A percentile compares a stretch with the other conserved stretches of the same genome.
phyloP scores from a whole-genome alignment of 2,113 vertebrate species.

The Solea senegalensis region DNA sequence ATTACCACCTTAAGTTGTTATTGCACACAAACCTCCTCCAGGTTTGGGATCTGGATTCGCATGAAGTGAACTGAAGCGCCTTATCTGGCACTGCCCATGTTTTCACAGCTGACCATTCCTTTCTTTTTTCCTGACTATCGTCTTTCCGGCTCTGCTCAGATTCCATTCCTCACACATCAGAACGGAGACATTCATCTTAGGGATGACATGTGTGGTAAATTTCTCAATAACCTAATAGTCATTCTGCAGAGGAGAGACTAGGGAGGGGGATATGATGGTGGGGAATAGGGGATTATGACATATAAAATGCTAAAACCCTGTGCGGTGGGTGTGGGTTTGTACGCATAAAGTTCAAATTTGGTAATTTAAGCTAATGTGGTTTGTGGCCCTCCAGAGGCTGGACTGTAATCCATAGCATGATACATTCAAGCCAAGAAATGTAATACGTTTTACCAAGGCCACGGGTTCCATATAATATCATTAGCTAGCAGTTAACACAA shows the following conservation, averaged over 20 bases:
- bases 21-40: constrained; percentile 59
- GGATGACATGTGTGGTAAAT: constrained; percentile 90
- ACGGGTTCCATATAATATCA: constrained; percentile 84
- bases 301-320: constrained; percentile 87
- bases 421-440: constrained; percentile 85
- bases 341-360: constrained; percentile 85
- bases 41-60: constrained; percentile 58
- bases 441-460: constrained; percentile 86
- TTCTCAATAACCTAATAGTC: constrained; percentile 88
- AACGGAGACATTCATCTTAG: constrained; percentile 88
- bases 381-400: constrained; percentile 86
- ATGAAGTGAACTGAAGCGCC: constrained; percentile 75
- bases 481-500: constrained; percentile 79
- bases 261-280: constrained; percentile 54
- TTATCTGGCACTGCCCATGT: constrained; percentile 80
- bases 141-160: constrained; percentile 84
- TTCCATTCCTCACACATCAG: constrained; percentile 86
- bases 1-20: constrained; percentile 63
- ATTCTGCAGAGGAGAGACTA: constrained; percentile 70
- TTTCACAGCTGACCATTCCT: constrained; percentile 85
- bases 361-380: constrained; percentile 87
- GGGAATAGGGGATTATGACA: constrained; percentile 83
- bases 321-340: constrained; percentile 75
- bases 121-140: constrained; percentile 78
- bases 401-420: constrained; percentile 84